Conservation (phyloP, 2,888 invertebrate genomes). For the Chesias legatella region DNA sequence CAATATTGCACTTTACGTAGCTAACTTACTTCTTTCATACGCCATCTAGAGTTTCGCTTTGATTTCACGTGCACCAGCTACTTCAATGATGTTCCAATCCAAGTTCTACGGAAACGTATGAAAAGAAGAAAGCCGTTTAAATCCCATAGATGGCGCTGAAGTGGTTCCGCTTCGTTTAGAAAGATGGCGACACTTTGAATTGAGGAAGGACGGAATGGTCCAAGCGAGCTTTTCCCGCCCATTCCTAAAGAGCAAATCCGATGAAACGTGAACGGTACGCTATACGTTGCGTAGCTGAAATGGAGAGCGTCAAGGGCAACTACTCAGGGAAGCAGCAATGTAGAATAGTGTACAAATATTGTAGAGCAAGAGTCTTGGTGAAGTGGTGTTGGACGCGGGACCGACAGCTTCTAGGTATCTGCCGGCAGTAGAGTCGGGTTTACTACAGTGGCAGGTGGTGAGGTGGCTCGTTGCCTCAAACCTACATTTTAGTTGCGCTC, state of each 20-base stretch:
- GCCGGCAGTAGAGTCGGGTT: conserved; percentile 70
- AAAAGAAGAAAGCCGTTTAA: conserved; percentile 10
- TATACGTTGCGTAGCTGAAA: conserved; percentile 38
- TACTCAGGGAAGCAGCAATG: conserved; percentile 26
- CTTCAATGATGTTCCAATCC: too few relatives aligned
- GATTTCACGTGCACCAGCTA: too few relatives aligned
- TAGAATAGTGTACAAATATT: conserved; percentile 6
- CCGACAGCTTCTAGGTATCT: conserved; percentile 47
- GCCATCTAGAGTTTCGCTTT: too few relatives aligned
- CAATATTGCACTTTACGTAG: too few relatives aligned
- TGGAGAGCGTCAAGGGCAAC: background rate
- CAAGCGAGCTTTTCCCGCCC: conserved; percentile 34
- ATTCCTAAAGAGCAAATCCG: conserved; percentile 13
- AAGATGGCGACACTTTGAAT: conserved; percentile 35
- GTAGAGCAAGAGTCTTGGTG: conserved; percentile 31
- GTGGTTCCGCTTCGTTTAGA: conserved; percentile 11
- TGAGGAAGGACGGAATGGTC: conserved; percentile 20
- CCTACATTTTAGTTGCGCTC: conserved; percentile 55
- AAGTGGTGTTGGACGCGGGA: conserved; percentile 56
- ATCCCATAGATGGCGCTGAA: conserved; percentile 43
- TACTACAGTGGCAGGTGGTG: conserved; percentile 71
- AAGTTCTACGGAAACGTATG: too few relatives aligned
- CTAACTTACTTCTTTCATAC: too few relatives aligned
- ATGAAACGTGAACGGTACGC: background rate
- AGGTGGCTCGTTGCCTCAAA: conserved; percentile 63